Conservation (phyloP, 2,113 vertebrate genomes). For the Oceanodroma tethys region DNA sequence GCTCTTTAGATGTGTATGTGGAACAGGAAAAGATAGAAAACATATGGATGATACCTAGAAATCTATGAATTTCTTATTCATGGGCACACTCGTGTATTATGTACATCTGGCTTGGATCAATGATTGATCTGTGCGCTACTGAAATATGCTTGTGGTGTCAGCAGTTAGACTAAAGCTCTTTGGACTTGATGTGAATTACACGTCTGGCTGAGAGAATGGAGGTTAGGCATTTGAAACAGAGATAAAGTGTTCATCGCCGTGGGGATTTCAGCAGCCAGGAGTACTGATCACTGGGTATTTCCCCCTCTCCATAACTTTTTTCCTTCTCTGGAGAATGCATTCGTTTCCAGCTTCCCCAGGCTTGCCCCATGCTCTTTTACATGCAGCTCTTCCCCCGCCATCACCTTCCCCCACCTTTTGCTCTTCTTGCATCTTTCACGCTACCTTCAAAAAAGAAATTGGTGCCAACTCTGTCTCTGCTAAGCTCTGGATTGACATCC, state of each 20-base stretch:
- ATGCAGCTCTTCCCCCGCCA: not conserved
- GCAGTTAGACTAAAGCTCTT: not conserved
- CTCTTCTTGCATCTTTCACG: not conserved
- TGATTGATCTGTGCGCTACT: not conserved
- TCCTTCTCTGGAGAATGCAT: not conserved
- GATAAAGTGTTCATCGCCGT: fast-evolving
- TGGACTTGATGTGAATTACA: not conserved
- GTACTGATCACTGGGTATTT: not conserved
- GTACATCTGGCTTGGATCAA: not conserved
- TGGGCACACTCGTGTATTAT: not conserved
- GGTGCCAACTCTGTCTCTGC: not conserved
- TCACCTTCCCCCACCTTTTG: not conserved
- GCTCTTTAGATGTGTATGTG: not conserved
- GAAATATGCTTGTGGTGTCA: not conserved
- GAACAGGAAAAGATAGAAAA: not conserved
- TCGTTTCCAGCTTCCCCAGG: not conserved
- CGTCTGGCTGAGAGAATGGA: not conserved
- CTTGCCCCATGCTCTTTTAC: not conserved
- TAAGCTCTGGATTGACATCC: not conserved
- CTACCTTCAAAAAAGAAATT: slow-evolving; percentile 15
- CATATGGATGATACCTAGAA: not conserved
- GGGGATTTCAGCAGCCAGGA: not conserved
- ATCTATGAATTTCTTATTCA: not conserved
- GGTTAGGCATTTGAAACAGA: not conserved
- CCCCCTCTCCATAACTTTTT: not conserved